Base-by-base conservation (phyloP, 2,888 invertebrate species). In the Dendrolimus houi region DNA sequence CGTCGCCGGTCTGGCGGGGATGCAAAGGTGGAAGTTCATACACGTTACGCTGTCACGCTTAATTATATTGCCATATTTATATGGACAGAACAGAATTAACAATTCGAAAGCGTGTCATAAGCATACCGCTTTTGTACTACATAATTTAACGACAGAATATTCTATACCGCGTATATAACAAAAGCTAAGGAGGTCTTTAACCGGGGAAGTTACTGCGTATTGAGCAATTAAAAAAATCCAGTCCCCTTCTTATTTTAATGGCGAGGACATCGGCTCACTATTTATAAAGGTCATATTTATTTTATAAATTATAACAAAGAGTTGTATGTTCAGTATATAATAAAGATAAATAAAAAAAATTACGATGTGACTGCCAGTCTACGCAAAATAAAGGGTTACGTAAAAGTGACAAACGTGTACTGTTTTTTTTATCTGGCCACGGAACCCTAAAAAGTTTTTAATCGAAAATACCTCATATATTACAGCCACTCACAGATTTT, bases 51-150 rank as follows among this genome's bases (percentile, higher is more conserved):
- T 63, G 68, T 70, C 66, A 70, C 59, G 62, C 66, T 65, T 54
- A 55, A 57, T 59, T 54, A 57, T 55, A 10, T 41, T 17, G 41
- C 42, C 14, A 41, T 59, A 56, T 52, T 10, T 47, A 10, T 47
- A 47, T 8, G 12, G 54, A 52, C 55, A 47, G 29, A 60, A 58
- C 54, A 13, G 56, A 65, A 65, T 67, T 62, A 64, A 56, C 54
- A 56, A 63, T 62, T 70, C 59, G 69, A 69, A 70, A 70, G 66
- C 61, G 67, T 66, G 61, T 59, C 57, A 60, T 61, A 29, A 2
- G 47, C 12, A 47, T 47, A 8, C 47, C 9, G 47, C 47, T 12
- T 47, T 47, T 47, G 47, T 53, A 53, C 53, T 14, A 13, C 53
- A 13, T 14, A 1, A 53, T 53, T 17, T 9, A 53, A 53, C 29